Conservation (phyloP, 2,888 invertebrate genomes). For the Synanthedon vespiformis region DNA sequence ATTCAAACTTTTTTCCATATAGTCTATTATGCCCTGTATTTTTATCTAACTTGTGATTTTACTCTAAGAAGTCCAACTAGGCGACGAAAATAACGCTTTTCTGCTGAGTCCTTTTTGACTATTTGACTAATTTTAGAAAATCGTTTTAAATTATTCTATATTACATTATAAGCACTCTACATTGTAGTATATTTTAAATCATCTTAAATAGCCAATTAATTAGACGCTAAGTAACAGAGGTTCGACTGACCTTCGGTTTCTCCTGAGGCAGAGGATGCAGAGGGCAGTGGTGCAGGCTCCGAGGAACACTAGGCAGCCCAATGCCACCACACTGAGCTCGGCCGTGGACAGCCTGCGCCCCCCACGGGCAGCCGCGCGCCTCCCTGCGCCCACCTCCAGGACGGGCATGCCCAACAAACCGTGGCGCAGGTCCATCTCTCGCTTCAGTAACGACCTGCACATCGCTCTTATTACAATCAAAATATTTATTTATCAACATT, state of each 20-base stretch:
- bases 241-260: slow-evolving; percentile 65
- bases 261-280: slow-evolving; percentile 79
- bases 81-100: too few relatives aligned
- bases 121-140: too few relatives aligned
- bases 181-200: too few relatives aligned
- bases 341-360: slow-evolving; percentile 72
- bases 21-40: too few relatives aligned
- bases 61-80: too few relatives aligned
- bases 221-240: not conserved
- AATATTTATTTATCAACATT: too few relatives aligned
- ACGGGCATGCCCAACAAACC: slow-evolving; percentile 76
- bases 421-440: slow-evolving; percentile 72
- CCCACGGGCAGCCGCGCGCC: slow-evolving; percentile 45
- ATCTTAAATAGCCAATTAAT: too few relatives aligned
- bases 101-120: too few relatives aligned
- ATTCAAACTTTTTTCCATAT: too few relatives aligned
- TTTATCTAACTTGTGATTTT: too few relatives aligned
- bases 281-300: slow-evolving; percentile 84
- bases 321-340: slow-evolving; percentile 83
- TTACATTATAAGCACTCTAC: too few relatives aligned
- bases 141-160: too few relatives aligned
- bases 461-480: not conserved
- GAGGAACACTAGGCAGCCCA: slow-evolving; percentile 84
- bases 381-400: slow-evolving; percentile 71
- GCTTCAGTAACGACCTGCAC: slow-evolving; percentile 72